Conservation (phyloP, 2,888 invertebrate species). For the Amiota mariae region DNA sequence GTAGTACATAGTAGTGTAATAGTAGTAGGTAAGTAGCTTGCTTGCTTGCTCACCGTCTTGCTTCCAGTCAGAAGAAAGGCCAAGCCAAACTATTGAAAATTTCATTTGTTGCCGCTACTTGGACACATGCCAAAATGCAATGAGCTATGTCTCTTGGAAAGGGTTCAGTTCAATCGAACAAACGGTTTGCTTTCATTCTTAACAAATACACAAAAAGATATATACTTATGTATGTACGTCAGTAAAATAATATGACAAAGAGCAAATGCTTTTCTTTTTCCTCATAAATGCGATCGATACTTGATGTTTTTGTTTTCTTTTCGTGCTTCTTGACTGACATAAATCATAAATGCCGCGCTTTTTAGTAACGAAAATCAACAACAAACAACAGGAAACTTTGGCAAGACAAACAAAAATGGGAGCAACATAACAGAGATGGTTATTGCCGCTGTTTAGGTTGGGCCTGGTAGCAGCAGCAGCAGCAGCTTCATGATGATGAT, state of each 20-base stretch:
- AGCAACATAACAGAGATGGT: neutral
- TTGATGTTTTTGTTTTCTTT: neutral
- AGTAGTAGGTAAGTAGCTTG: neutral
- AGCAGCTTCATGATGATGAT: too few relatives aligned
- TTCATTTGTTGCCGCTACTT: neutral
- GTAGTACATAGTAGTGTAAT: neutral
- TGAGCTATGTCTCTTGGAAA: constrained; percentile 18
- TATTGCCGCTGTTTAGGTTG: too few relatives aligned
- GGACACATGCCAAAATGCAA: constrained; percentile 23
- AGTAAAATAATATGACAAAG: constrained; percentile 17
- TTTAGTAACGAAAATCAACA: neutral
- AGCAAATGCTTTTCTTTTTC: neutral
- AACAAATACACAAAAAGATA: neutral
- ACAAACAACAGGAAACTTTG: neutral
- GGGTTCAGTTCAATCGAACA: neutral
- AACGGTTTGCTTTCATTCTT: neutral
- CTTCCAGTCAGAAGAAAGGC: neutral
- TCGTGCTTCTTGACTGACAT: constrained; percentile 14
- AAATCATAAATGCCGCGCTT: constrained; percentile 12
- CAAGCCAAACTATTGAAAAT: neutral
- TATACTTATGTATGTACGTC: neutral
- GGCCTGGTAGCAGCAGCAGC: too few relatives aligned
- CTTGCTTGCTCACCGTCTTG: too few relatives aligned
- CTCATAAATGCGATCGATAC: constrained; percentile 1
- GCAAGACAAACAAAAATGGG: constrained; percentile 9